These are phyloP conservation scores for Cheilosia urbana DNA, from an alignment of 2,888 invertebrate species.

Conservation along the genomic window DNA sequence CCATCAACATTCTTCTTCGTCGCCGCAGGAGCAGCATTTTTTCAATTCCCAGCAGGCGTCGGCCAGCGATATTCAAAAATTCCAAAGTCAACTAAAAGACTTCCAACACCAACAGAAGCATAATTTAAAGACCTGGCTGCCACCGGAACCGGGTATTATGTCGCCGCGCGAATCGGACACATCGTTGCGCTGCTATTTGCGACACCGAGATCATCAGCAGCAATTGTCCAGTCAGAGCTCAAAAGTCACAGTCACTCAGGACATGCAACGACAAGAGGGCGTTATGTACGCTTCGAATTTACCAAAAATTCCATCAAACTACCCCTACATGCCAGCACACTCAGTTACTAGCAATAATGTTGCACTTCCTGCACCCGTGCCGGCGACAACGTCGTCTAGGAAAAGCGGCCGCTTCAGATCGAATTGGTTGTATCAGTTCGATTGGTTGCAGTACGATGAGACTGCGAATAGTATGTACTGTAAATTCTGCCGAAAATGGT, in stretches of 20 bases:
- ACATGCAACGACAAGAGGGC: slow-evolving; percentile 70
- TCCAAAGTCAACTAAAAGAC: slow-evolving; percentile 61
- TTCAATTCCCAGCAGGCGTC: slow-evolving; percentile 39
- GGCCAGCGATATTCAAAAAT: slow-evolving; percentile 52
- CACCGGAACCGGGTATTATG: slow-evolving; percentile 46
- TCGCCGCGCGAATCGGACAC: slow-evolving; percentile 55
- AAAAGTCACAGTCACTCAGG: slow-evolving; percentile 50
- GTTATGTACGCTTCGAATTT: slow-evolving; percentile 76
- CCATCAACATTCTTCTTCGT: slow-evolving; percentile 52
- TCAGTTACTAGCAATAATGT: slow-evolving; percentile 45
- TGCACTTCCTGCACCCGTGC: slow-evolving; percentile 83
- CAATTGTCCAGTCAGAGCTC: slow-evolving; percentile 46
- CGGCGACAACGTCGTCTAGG: slow-evolving; percentile 83
- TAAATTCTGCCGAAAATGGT: slow-evolving; percentile 90
- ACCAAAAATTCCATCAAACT: slow-evolving; percentile 84
- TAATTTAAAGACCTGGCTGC: slow-evolving; percentile 75
- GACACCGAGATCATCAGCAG: slow-evolving; percentile 56
- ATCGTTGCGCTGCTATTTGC: slow-evolving; percentile 52
- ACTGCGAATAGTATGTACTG: slow-evolving; percentile 89
- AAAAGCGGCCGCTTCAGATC: slow-evolving; percentile 88
- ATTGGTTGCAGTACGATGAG: slow-evolving; percentile 90
- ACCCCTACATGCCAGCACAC: slow-evolving; percentile 77
- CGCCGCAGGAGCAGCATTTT: slow-evolving; percentile 59
- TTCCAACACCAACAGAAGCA: slow-evolving; percentile 64
- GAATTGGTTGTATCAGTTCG: slow-evolving; percentile 88